These are phyloP conservation scores for Drosophila silvestris DNA, from an alignment of 2,888 invertebrate genomes.

Conservation along the genomic window DNA sequence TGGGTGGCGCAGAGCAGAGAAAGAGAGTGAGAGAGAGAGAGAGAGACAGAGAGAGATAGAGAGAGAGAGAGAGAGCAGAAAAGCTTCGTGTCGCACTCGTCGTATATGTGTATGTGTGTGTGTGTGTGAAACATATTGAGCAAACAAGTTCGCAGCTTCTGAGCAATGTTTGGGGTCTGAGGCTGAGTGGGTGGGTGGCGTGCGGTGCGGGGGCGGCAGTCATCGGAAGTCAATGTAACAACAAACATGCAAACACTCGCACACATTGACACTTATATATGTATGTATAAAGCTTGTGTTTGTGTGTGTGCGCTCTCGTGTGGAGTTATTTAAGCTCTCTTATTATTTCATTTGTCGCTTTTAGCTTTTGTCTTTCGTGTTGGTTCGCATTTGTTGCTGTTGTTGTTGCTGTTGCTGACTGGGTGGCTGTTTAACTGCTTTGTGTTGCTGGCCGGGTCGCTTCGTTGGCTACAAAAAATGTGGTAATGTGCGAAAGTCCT, in stretches of 20 bases:
- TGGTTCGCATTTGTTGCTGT: slow-evolving; percentile 50
- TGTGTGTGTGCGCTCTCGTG: slow-evolving; percentile 67
- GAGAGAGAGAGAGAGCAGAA: slow-evolving; percentile 20
- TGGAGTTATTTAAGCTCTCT: slow-evolving; percentile 82
- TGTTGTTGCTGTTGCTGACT: slow-evolving; percentile 47
- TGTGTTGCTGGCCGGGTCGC: slow-evolving; percentile 56
- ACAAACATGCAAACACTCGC: slow-evolving; percentile 78
- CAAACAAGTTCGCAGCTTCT: slow-evolving; percentile 84
- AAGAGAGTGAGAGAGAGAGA: not conserved
- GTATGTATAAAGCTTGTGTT: slow-evolving; percentile 9
- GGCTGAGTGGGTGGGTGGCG: slow-evolving; percentile 38
- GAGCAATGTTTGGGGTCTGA: slow-evolving; percentile 53
- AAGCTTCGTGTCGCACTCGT: slow-evolving; percentile 71
- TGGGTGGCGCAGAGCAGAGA: slow-evolving; percentile 42
- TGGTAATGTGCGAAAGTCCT: slow-evolving; percentile 83
- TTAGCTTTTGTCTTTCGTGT: slow-evolving; percentile 82
- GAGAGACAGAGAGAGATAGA: not conserved
- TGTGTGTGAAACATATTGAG: slow-evolving; percentile 81
- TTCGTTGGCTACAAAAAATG: slow-evolving; percentile 70
- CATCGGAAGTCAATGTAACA: slow-evolving; percentile 82
- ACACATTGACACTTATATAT: slow-evolving; percentile 37
- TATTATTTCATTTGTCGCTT: slow-evolving; percentile 82
- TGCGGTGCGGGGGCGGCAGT: slow-evolving; percentile 59
- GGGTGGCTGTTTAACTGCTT: slow-evolving; percentile 73
- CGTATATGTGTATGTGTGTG: slow-evolving; percentile 54